These are phyloP conservation scores for Melanotaenia nigrans DNA, from an alignment of 2,797 vertebrate species.

Conservation along the genomic window DNA sequence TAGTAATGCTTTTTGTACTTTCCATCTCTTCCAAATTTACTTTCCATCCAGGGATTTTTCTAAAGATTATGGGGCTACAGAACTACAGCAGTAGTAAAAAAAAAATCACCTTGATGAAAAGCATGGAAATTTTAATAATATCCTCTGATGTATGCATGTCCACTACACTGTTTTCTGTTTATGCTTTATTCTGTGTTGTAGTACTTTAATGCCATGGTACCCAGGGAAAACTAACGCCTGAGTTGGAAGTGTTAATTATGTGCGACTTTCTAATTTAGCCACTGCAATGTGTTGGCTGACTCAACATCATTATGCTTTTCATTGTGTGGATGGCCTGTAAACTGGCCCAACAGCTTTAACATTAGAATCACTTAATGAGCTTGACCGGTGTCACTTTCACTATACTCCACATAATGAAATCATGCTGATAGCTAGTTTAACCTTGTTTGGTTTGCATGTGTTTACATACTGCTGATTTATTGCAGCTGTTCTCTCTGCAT, in stretches of 20 bases:
- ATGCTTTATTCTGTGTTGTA: conserved; percentile 10
- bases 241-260: conserved; percentile 62
- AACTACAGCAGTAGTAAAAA: background rate
- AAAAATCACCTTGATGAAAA: conserved; percentile 1
- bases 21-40: too few relatives aligned
- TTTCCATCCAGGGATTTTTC: too few relatives aligned
- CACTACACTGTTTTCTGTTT: conserved; percentile 13
- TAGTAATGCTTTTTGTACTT: background rate
- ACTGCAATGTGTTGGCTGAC: conserved; percentile 30
- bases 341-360: conserved; percentile 14
- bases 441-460: background rate
- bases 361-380: conserved; percentile 39
- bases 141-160: background rate
- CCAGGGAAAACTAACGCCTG: conserved; percentile 15
- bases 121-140: background rate
- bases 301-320: conserved; percentile 16
- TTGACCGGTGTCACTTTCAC: conserved; percentile 32
- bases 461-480: background rate
- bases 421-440: background rate
- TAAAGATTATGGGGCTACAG: background rate
- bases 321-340: conserved; percentile 17
- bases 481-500: background rate
- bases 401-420: conserved; percentile 20
- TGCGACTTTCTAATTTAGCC: conserved; percentile 62
- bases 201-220: conserved; percentile 8